phyloP scores from a whole-genome alignment of 2,113 vertebrate genomes.

The Callaeas wilsoni region DNA sequence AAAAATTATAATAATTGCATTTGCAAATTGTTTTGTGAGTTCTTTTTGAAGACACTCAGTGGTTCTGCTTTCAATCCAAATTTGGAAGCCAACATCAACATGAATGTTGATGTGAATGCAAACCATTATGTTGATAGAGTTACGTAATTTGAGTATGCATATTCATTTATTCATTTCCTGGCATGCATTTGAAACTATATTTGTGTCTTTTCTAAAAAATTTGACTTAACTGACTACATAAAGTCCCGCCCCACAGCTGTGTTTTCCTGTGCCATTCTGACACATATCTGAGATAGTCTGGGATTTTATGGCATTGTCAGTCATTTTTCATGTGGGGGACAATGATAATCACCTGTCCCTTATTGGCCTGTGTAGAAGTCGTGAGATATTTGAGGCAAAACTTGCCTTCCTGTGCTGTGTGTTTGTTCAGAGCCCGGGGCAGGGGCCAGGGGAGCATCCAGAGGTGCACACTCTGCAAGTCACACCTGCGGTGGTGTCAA shows the following conservation, averaged over 20 bases:
- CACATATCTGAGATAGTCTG: not conserved
- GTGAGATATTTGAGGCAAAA: not conserved
- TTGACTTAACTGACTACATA: not conserved
- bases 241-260: not conserved
- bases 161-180: not conserved
- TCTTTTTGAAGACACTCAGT: not conserved
- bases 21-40: not conserved
- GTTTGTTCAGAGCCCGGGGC: not conserved
- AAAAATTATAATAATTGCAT: not conserved
- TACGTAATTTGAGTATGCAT: not conserved
- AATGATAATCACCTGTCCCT: not conserved
- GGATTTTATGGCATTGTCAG: not conserved
- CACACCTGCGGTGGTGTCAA: fast-evolving
- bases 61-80: not conserved
- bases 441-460: not conserved
- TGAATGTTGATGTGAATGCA: not conserved
- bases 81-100: not conserved
- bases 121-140: not conserved
- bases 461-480: not conserved
- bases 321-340: not conserved
- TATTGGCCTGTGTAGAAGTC: not conserved
- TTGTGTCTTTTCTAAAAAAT: not conserved
- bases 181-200: not conserved
- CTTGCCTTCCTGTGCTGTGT: not conserved
- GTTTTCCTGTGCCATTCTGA: not conserved